phyloP scores from a whole-genome alignment of 2,113 vertebrate genomes.

The Fulica atra region DNA sequence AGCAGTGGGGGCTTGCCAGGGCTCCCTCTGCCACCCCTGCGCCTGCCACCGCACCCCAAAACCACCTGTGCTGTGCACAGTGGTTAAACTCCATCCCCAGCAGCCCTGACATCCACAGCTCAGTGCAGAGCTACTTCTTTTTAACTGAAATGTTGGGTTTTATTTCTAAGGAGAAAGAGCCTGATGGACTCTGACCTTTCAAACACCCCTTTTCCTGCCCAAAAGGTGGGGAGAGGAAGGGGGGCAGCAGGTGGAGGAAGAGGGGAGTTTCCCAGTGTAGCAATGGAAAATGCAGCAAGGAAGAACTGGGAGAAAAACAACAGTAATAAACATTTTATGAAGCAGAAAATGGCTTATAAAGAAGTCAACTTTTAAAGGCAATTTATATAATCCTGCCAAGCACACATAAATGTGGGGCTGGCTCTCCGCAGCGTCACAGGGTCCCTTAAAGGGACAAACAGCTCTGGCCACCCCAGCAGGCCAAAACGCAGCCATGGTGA shows the following conservation, averaged over 20 bases:
- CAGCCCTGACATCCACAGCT: background rate
- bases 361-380: slow-evolving; percentile 73
- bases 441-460: slow-evolving; percentile 54
- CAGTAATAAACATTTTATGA: slow-evolving; percentile 70
- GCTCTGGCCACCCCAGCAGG: background rate
- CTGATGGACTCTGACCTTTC: background rate
- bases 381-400: slow-evolving; percentile 65
- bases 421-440: background rate
- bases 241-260: background rate
- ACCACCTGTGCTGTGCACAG: rapidly evolving
- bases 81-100: background rate
- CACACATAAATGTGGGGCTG: background rate
- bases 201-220: background rate
- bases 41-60: background rate
- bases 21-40: background rate
- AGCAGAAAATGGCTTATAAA: slow-evolving; percentile 74
- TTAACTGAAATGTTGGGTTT: background rate
- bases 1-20: rapidly evolving
- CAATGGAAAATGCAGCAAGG: background rate
- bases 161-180: background rate
- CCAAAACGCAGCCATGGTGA: rapidly evolving
- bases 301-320: slow-evolving; percentile 60
- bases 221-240: background rate
- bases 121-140: background rate
- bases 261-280: background rate